These are phyloP conservation scores for Lipophrys pholis DNA, from an alignment of 2,113 vertebrate genomes.

Conservation along the genomic window DNA sequence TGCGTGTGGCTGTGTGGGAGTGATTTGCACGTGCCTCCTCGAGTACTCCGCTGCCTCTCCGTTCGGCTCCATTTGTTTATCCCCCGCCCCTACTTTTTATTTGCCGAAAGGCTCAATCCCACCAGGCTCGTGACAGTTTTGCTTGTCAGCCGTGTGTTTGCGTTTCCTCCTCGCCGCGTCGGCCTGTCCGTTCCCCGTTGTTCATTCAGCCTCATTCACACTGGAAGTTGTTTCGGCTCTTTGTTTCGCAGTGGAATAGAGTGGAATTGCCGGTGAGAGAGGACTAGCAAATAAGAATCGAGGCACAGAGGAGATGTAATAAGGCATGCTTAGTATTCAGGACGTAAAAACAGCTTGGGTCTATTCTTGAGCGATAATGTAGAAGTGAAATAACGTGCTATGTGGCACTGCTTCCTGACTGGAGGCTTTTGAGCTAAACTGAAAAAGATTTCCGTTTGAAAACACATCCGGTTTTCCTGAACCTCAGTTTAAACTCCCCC, in stretches of 20 bases:
- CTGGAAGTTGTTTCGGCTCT: slow-evolving; percentile 22
- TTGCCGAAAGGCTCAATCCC: slow-evolving; percentile 56
- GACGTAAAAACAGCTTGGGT: neutral
- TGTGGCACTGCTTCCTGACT: too few species aligned
- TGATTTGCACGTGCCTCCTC: slow-evolving; percentile 29
- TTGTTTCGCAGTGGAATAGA: neutral
- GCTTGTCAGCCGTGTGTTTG: slow-evolving; percentile 57
- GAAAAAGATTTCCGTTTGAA: too few species aligned
- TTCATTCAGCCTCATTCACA: slow-evolving; percentile 14
- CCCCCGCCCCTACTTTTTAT: slow-evolving; percentile 39
- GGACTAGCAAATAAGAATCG: neutral
- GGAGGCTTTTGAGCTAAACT: too few species aligned
- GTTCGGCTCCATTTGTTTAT: slow-evolving; percentile 52
- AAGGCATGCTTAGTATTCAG: neutral
- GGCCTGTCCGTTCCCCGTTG: slow-evolving; percentile 27
- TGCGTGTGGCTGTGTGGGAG: slow-evolving; percentile 5
- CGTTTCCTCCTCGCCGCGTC: slow-evolving; percentile 38
- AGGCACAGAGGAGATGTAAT: neutral
- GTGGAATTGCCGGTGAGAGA: neutral
- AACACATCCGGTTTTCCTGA: too few species aligned
- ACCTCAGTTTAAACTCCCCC: too few species aligned
- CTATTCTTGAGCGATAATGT: too few species aligned
- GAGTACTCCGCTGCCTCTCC: slow-evolving; percentile 39
- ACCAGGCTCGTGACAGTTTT: slow-evolving; percentile 55
- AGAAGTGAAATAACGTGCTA: too few species aligned